Base-by-base conservation (phyloP, 2,797 vertebrate species). In the Hipposideros larvatus region DNA sequence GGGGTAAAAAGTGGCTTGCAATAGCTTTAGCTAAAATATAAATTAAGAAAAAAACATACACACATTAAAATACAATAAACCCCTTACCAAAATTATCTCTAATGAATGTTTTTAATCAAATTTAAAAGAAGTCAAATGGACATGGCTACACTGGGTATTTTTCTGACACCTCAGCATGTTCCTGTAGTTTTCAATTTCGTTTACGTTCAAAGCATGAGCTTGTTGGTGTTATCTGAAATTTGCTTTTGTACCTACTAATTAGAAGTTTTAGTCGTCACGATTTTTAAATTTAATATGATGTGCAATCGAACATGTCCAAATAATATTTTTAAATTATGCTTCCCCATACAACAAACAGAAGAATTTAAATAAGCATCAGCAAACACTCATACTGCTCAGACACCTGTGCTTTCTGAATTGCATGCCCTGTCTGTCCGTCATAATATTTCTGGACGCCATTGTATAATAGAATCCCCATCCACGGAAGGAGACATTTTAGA, bases 401-500 rank as follows among this genome's bases (percentile, higher is more conserved):
- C 24, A 90, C 57, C 55, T 63, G 31, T 46, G 90, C 55, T 74
- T 87, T 26, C 57, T 31, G 63, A 86, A 66, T 21, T 31, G n/a
- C 18, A 37, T 1, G 2, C 55, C 9, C 11, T 18, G 4, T 37
- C 11, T 18, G 4, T 37, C 84, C 0, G 0, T 53, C 63, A 43
- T 24, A 41, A 24, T 70, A 51, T 82, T 95, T 96, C 84, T 41
- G 19, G 63, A 71, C 65, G 85, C 51, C 31, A 19, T 88, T 70
- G 68, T 43, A 43, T 43, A 43, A 43, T 11, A 51, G 55, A 68
- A 91, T 66, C 48, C 5, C 4, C 61, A 48, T 85, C 53, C 59
- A 57, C 0, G 3, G 78, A 91, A 94, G 91, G 21, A 94, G 87
- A 97, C 5, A 24, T 90, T 85, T 86, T 90, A 96, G 90, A 96